Evolutionary conservation across 1,140 invertebrate genomes (phyloP), one percentile per base, ranked within the genome.

Genomic region (Zaprionus nigranus): DNA sequence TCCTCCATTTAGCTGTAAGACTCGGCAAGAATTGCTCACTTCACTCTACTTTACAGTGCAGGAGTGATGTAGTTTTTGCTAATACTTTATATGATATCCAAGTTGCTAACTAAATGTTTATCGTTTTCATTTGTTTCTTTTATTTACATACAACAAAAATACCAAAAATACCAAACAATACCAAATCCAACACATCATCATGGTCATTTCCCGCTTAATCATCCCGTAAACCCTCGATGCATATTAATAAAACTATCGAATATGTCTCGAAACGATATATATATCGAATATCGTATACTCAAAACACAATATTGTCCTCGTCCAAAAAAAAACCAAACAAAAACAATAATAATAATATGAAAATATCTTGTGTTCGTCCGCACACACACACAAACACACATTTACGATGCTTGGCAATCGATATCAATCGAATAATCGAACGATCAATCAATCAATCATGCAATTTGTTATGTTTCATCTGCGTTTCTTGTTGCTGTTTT

Each of bases 31-130:
- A 54, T 63, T 36, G 46, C 49, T 60, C 60, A 20, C 34, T 49
- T 64, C 51, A 28, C 43, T 49, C 30, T 2, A 11, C 24, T 26
- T 5, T 9, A 34, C n/a, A n/a, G 3, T 9, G 60, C 53, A 28
- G 30, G 56, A 60, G 57, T 73, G 57, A 60, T 9, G 56, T 73
- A 56, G 34, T 75, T 53, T 53, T 65, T 61, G 70, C 68, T 61
- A 34, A 66, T 11, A 61, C 40, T 75, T 43, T 60, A 75, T 76
- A 70, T 75, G 53, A 70, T 82, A 90, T 90, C 74, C 82, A 90
- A 90, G 91, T 92, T 92, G 91, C 91, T 92, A 92, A 92, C 91
- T 92, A 91, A 92, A 91, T 92, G 88, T 92, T 92, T 92, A 84
- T 92, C 78, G 78, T 92, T 92, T 79, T 92, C 87, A 88, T 92